Evolutionary conservation across 2,888 invertebrate genomes (phyloP).

Genomic region (Sclerodermus sp.): DNA sequence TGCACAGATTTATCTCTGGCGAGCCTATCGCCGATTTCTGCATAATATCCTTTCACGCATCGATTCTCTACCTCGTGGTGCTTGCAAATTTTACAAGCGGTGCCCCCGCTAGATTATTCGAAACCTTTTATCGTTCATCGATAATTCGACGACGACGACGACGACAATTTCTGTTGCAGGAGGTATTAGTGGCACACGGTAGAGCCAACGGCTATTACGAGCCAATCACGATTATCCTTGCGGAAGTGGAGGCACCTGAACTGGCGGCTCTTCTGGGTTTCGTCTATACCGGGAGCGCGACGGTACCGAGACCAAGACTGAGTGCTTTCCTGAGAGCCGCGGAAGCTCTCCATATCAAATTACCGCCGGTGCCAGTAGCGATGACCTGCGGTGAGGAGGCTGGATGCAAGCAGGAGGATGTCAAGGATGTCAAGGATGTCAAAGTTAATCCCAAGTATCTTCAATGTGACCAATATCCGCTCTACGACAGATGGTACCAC

Average conservation of each 20-base stretch:
- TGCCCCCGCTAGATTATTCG: too few species aligned
- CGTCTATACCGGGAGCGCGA: conserved; percentile 70
- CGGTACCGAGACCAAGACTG: conserved; percentile 63
- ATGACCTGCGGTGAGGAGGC: conserved; percentile 15
- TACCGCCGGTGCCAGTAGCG: conserved; percentile 38
- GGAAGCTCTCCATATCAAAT: conserved; percentile 40
- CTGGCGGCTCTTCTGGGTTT: conserved; percentile 69
- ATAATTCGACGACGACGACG: too few species aligned
- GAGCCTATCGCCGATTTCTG: too few species aligned
- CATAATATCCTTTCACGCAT: too few species aligned
- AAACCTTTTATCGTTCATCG: too few species aligned
- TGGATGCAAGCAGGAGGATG: conserved; percentile 34
- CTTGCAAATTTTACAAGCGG: too few species aligned
- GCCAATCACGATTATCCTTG: conserved; percentile 67
- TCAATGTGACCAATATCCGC: conserved; percentile 40
- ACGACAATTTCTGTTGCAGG: conserved; percentile 34
- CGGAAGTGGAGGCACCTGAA: conserved; percentile 66
- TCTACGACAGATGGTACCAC: conserved; percentile 23
- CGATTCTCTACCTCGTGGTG: too few species aligned
- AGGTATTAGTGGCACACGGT: conserved; percentile 47
- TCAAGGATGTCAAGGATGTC: conserved; percentile 36
- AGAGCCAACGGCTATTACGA: conserved; percentile 46
- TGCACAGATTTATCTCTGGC: too few species aligned
- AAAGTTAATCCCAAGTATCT: conserved; percentile 34
- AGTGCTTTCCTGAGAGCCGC: conserved; percentile 65